Percentiles rank a stretch among this genome's conserved stretches.
These are phyloP conservation scores for Ptychodera flava DNA, from an alignment of 35 echinoderm and acorn worm species.

Conservation along the genomic window DNA sequence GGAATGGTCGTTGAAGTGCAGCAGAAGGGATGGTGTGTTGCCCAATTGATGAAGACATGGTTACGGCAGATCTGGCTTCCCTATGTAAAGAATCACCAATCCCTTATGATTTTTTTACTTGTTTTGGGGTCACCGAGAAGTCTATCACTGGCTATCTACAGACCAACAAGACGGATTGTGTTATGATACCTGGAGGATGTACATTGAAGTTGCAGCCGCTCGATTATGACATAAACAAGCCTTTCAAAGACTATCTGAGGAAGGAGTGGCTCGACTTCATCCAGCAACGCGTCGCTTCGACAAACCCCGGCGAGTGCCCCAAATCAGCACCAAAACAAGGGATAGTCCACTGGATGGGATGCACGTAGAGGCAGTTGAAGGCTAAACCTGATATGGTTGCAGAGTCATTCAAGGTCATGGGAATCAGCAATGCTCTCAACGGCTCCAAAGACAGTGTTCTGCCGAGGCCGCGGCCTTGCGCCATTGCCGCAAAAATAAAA, in stretches of 20 bases:
- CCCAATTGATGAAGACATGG: background rate
- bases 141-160: background rate
- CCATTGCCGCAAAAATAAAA: too few relatives aligned
- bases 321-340: constrained; percentile 8
- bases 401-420: constrained; percentile 5
- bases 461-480: too few relatives aligned
- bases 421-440: constrained; percentile 10
- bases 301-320: background rate
- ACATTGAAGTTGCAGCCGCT: constrained; percentile 23
- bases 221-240: constrained; percentile 26
- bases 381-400: constrained; percentile 17
- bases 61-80: background rate
- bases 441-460: too few relatives aligned
- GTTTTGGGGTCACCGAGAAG: constrained; percentile 20
- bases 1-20: constrained; percentile 1
- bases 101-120: constrained; percentile 29
- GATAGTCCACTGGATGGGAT: constrained; percentile 15
- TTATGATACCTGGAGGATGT: constrained; percentile 30
- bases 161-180: constrained; percentile 12
- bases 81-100: too few relatives aligned
- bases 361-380: constrained; percentile 21
- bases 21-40: constrained; percentile 17
- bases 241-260: constrained; percentile 23
- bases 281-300: background rate
- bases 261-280: constrained; percentile 9